These are phyloP conservation scores for Picus viridis DNA, from an alignment of 2,797 vertebrate species.

Conservation along the genomic window DNA sequence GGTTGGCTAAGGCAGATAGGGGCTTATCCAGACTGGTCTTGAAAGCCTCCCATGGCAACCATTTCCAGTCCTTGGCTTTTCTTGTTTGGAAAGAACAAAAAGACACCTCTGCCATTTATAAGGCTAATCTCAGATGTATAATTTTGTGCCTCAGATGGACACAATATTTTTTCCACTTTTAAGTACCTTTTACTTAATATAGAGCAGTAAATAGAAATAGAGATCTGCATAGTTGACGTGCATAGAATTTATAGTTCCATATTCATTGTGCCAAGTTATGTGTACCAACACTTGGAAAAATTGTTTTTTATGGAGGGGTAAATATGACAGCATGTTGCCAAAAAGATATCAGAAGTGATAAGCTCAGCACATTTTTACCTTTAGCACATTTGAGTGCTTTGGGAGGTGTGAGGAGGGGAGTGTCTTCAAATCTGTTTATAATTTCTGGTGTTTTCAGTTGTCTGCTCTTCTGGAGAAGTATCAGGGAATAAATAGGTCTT, in stretches of 20 bases:
- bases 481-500: not conserved
- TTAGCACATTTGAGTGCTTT: not conserved
- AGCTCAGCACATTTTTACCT: not conserved
- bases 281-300: not conserved
- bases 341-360: not conserved
- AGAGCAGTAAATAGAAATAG: not conserved
- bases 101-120: not conserved
- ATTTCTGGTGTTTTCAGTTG: not conserved
- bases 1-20: not conserved
- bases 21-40: not conserved
- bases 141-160: not conserved
- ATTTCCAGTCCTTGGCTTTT: not conserved
- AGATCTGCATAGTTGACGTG: not conserved
- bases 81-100: not conserved
- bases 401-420: not conserved
- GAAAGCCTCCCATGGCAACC: not conserved
- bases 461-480: not conserved
- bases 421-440: not conserved
- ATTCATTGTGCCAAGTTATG: not conserved
- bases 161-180: not conserved
- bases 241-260: not conserved
- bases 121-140: not conserved
- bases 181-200: not conserved
- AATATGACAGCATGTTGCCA: not conserved
- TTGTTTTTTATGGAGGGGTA: not conserved